These are phyloP conservation scores for Eupithecia exiguata DNA, from an alignment of 2,888 invertebrate species.

Conservation along the genomic window DNA sequence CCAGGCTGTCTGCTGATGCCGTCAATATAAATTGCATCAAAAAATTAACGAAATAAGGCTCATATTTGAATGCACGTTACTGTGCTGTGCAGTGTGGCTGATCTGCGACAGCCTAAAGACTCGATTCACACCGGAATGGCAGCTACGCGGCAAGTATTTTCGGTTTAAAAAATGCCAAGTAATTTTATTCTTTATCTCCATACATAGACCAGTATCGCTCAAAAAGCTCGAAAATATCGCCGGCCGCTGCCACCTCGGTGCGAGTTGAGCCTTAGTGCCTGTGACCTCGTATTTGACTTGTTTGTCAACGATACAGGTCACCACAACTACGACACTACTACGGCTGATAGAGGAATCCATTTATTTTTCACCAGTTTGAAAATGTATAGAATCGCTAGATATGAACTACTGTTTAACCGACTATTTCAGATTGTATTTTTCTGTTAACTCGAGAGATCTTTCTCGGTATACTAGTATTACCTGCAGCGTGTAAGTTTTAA, in stretches of 20 bases:
- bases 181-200: no score
- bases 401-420: neutral
- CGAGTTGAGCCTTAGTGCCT: neutral
- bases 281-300: neutral
- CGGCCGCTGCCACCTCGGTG: neutral
- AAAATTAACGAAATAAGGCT: no score
- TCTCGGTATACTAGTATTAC: neutral
- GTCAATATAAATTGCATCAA: no score
- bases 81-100: no score
- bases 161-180: no score
- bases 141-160: neutral
- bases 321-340: neutral
- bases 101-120: no score
- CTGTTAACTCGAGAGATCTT: neutral
- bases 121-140: neutral
- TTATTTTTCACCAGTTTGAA: neutral
- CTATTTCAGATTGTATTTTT: neutral
- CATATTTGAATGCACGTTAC: no score
- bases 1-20: no score
- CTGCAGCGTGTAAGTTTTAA: neutral
- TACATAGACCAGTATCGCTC: no score
- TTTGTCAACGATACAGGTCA: neutral
- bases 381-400: conserved; percentile 19
- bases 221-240: no score
- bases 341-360: neutral